Evolutionary conservation across 2,888 invertebrate species (phyloP).

Genomic region (Melanotus villosus): DNA sequence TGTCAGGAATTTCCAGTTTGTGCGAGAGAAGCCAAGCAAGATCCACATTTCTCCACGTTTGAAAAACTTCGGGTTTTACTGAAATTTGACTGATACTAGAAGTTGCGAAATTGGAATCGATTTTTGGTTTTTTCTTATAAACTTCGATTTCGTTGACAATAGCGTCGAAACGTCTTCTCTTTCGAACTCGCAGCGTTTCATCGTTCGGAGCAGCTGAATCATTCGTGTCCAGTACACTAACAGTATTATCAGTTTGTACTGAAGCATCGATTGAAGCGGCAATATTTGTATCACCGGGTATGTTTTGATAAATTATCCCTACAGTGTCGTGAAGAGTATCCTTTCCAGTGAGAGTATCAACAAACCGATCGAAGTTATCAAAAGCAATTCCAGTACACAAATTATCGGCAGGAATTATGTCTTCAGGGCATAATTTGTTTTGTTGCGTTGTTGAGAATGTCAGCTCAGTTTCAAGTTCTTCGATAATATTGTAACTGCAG

Average conservation of each 20-base stretch:
- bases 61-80: no score
- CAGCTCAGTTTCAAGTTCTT: slow-evolving; percentile 49
- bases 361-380: slow-evolving; percentile 42
- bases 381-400: slow-evolving; percentile 49
- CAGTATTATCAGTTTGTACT: no score
- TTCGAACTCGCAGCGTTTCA: no score
- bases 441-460: slow-evolving; percentile 28
- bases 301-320: slow-evolving; percentile 43
- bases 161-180: no score
- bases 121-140: no score
- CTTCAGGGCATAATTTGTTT: slow-evolving; percentile 40
- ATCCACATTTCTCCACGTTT: no score
- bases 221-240: no score
- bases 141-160: no score
- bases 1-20: slow-evolving; percentile 33
- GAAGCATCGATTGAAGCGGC: no score
- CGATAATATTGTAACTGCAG: slow-evolving; percentile 50
- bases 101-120: no score
- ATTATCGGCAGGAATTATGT: slow-evolving; percentile 30
- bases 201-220: no score
- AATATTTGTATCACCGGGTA: neutral
- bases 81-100: no score
- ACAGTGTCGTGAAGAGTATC: slow-evolving; percentile 47
- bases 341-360: slow-evolving; percentile 42
- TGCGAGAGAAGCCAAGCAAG: neutral